These are phyloP conservation scores for Seriola quinqueradiata DNA, from an alignment of 2,113 vertebrate genomes.

Conservation along the genomic window DNA sequence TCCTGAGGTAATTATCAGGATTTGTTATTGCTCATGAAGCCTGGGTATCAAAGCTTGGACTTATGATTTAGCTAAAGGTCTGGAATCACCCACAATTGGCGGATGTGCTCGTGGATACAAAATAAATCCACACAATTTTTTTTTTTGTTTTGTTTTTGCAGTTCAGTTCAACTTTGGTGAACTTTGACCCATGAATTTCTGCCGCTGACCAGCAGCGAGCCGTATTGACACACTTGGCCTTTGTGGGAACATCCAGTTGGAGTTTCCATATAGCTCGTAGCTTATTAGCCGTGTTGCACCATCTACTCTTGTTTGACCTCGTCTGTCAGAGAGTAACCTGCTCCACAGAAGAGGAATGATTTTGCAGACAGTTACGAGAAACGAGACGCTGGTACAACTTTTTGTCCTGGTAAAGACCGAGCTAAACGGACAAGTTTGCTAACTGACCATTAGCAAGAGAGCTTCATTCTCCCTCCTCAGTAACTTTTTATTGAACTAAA, in stretches of 20 bases:
- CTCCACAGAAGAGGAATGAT: too few relatives aligned
- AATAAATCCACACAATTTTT: background rate
- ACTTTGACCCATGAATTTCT: background rate
- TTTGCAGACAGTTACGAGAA: too few relatives aligned
- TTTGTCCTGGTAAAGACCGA: too few relatives aligned
- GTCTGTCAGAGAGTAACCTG: too few relatives aligned
- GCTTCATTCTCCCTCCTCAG: background rate
- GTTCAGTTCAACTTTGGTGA: background rate
- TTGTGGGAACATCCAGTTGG: background rate
- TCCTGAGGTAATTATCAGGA: constrained; percentile 24
- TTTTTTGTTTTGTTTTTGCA: too few relatives aligned
- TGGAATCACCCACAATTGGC: background rate
- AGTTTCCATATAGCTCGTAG: background rate
- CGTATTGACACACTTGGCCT: background rate
- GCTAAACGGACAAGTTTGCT: too few relatives aligned
- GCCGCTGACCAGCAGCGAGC: background rate
- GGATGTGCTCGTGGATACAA: background rate
- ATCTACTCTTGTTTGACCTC: background rate
- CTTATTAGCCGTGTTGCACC: background rate
- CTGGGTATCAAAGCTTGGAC: background rate
- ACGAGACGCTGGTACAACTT: too few relatives aligned
- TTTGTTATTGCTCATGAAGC: background rate
- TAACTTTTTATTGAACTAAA: background rate
- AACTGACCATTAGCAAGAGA: too few relatives aligned
- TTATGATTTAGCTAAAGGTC: background rate